Evolutionary conservation across 2,113 vertebrate species (phyloP).

Genomic region (Apus apus): DNA sequence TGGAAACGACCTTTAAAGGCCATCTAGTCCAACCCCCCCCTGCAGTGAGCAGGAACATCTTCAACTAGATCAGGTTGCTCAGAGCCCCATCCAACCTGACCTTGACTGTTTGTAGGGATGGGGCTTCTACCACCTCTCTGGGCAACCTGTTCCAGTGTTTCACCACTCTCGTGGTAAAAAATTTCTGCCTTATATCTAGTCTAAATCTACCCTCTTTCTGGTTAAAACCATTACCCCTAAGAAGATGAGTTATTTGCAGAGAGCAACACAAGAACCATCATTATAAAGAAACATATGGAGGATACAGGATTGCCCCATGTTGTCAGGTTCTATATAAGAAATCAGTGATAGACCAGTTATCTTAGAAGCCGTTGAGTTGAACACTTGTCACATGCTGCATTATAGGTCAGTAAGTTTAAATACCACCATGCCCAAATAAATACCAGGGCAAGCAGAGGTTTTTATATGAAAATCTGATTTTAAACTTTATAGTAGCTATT

Average conservation of each 20-base stretch:
- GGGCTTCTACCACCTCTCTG: too few relatives aligned
- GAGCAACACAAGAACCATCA: neutral
- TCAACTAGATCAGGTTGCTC: too few relatives aligned
- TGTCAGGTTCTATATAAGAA: neutral
- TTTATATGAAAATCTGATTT: neutral
- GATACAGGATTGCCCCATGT: neutral
- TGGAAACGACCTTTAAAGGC: too few relatives aligned
- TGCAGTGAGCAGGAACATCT: too few relatives aligned
- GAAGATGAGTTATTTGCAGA: neutral
- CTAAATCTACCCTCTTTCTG: too few relatives aligned
- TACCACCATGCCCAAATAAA: neutral
- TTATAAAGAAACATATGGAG: neutral
- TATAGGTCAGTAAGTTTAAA: neutral
- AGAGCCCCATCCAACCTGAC: too few relatives aligned
- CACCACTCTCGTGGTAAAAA: too few relatives aligned
- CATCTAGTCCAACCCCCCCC: too few relatives aligned
- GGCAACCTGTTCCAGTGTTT: too few relatives aligned
- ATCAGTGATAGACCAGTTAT: neutral
- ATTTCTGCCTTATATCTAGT: too few relatives aligned
- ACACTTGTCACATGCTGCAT: neutral
- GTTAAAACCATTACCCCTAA: neutral
- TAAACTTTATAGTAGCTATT: neutral
- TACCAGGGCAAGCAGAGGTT: neutral
- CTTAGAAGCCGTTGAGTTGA: neutral
- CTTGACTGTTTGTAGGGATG: too few relatives aligned